phyloP scores from a whole-genome alignment of 2,113 vertebrate species.

The Macaca mulatta region DNA sequence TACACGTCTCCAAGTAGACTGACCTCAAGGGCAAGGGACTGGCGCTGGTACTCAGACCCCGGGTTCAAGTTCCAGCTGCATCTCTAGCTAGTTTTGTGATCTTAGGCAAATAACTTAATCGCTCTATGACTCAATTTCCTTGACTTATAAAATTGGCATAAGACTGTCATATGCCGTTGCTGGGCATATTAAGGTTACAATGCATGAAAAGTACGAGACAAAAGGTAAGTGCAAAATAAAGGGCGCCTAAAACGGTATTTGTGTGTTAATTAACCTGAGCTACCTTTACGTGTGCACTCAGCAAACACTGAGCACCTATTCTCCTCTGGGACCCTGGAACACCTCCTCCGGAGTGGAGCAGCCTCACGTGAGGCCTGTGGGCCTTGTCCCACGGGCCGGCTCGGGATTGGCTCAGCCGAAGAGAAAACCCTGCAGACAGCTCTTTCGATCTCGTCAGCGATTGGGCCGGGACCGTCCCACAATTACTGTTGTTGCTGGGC shows the following conservation, averaged over 20 bases:
- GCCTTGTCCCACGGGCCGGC: constrained; percentile 22
- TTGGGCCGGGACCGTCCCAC: not conserved
- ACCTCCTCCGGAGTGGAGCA: accelerated
- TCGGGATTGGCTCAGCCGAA: not conserved
- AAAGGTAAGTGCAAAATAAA: not conserved
- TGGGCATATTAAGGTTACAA: not conserved
- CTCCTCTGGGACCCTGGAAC: accelerated
- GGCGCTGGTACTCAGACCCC: not conserved
- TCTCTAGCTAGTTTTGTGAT: constrained; percentile 3
- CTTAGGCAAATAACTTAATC: not conserved
- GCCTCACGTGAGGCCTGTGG: not conserved
- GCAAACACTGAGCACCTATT: not conserved
- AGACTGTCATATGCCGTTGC: not conserved
- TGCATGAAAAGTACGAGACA: not conserved
- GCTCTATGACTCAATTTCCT: not conserved
- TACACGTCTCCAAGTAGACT: not conserved
- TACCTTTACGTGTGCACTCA: not conserved
- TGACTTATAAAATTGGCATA: not conserved
- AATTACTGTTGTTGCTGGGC: constrained; percentile 6
- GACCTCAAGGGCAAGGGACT: not conserved
- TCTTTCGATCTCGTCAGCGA: not conserved
- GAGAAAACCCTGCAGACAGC: constrained; percentile 26
- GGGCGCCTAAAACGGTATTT: not conserved
- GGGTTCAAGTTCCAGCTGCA: constrained; percentile 7
- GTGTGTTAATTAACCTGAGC: not conserved